These are phyloP conservation scores for Hemiscyllium ocellatum DNA, from an alignment of 2,113 vertebrate genomes.

Conservation along the genomic window DNA sequence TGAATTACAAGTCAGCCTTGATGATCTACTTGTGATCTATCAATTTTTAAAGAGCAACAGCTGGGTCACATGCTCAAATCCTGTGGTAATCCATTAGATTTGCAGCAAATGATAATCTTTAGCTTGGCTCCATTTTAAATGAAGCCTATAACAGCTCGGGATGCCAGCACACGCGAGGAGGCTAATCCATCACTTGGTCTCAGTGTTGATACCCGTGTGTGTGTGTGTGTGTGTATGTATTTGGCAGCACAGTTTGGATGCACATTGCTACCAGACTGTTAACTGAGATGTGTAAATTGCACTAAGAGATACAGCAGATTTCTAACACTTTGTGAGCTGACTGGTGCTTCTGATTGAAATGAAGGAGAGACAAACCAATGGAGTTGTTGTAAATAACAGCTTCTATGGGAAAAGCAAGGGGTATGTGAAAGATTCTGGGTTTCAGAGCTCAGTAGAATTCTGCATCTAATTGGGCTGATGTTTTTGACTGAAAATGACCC, in stretches of 20 bases:
- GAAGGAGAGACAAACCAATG: background rate
- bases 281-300: background rate
- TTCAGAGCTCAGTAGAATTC: too few species aligned
- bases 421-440: too few species aligned
- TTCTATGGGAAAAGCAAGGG: too few species aligned
- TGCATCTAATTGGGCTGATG: too few species aligned
- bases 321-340: background rate
- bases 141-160: conserved; percentile 52
- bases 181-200: conserved; percentile 53
- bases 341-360: background rate
- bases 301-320: background rate
- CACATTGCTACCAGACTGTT: conserved; percentile 4
- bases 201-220: conserved; percentile 40
- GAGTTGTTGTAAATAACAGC: too few species aligned
- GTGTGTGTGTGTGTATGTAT: conserved; percentile 28
- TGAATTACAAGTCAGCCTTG: conserved; percentile 57
- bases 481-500: too few species aligned
- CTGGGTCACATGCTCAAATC: conserved; percentile 59
- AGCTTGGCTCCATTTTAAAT: conserved; percentile 51
- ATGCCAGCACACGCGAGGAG: conserved; percentile 52
- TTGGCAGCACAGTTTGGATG: conserved; percentile 18
- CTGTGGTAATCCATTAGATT: conserved; percentile 59
- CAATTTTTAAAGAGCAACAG: conserved; percentile 54
- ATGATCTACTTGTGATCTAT: conserved; percentile 59
- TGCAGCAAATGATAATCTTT: conserved; percentile 56